These are phyloP conservation scores for Agonopterix alstromeriana DNA, from an alignment of 2,888 invertebrate species.

Conservation along the genomic window DNA sequence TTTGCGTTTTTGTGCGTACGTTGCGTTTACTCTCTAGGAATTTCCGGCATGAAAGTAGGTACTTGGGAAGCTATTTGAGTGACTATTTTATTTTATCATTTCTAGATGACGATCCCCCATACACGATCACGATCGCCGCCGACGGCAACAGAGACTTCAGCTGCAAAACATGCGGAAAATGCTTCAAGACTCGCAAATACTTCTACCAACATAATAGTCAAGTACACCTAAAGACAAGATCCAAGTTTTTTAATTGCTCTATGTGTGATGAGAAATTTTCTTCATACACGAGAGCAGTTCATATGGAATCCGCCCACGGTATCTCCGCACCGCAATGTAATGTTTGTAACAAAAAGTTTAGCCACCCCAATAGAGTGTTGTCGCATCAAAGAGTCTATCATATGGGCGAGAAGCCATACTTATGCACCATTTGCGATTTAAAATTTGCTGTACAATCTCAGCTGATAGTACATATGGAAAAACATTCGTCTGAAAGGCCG, in stretches of 20 bases:
- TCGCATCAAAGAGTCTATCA: constrained; percentile 33
- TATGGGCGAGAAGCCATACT: constrained; percentile 33
- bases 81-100: no score
- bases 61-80: not conserved
- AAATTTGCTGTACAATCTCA: constrained; percentile 15
- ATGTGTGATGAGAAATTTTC: constrained; percentile 1
- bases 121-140: not conserved
- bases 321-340: constrained; percentile 21
- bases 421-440: constrained; percentile 24
- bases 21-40: no score
- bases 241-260: constrained; percentile 7
- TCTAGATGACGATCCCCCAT: not conserved
- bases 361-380: constrained; percentile 21
- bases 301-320: constrained; percentile 22
- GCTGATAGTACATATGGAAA: constrained; percentile 18
- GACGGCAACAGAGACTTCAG: constrained; percentile 7
- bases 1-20: no score
- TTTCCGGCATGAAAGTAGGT: no score
- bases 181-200: constrained; percentile 1
- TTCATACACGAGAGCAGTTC: constrained; percentile 16
- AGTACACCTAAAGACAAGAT: constrained; percentile 5
- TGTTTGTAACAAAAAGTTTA: constrained; percentile 23
- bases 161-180: constrained; percentile 4
- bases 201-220: constrained; percentile 4
- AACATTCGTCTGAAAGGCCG: constrained; percentile 24